phyloP scores from a whole-genome alignment of 2,113 vertebrate genomes.

The Octodon degus region DNA sequence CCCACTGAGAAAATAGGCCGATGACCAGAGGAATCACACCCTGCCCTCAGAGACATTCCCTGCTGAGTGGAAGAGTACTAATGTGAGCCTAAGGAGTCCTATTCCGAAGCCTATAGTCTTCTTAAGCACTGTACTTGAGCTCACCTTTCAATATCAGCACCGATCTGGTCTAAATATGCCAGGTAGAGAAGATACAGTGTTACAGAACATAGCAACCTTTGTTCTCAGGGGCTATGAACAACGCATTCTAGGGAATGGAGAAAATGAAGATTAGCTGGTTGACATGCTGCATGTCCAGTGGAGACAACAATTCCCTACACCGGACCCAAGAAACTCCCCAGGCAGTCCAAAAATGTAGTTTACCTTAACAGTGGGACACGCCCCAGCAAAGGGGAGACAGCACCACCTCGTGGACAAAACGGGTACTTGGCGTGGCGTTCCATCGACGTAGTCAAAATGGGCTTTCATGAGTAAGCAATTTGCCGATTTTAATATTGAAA shows the following conservation, averaged over 20 bases:
- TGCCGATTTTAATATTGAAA: background rate
- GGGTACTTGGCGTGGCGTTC: background rate
- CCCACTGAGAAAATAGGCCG: background rate
- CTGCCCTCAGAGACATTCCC: background rate
- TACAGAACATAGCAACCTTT: background rate
- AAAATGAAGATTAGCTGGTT: background rate
- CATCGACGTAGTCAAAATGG: background rate
- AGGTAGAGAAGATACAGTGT: background rate
- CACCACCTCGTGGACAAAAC: constrained; percentile 63
- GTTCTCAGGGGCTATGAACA: background rate
- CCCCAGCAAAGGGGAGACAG: background rate
- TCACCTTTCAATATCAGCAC: background rate
- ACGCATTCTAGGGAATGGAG: background rate
- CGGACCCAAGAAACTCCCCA: background rate
- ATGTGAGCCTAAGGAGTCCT: background rate
- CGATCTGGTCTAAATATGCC: background rate
- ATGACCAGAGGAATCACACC: background rate
- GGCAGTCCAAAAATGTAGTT: background rate
- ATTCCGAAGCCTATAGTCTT: background rate
- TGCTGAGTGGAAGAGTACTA: background rate
- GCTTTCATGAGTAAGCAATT: background rate
- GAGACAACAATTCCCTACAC: background rate
- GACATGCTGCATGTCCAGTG: background rate
- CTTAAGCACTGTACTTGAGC: background rate
- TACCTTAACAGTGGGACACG: background rate